Percentiles rank a stretch among this genome's conserved stretches.
These are phyloP conservation scores for Hycleus cichorii DNA, from an alignment of 1,140 invertebrate genomes.

Conservation along the genomic window DNA sequence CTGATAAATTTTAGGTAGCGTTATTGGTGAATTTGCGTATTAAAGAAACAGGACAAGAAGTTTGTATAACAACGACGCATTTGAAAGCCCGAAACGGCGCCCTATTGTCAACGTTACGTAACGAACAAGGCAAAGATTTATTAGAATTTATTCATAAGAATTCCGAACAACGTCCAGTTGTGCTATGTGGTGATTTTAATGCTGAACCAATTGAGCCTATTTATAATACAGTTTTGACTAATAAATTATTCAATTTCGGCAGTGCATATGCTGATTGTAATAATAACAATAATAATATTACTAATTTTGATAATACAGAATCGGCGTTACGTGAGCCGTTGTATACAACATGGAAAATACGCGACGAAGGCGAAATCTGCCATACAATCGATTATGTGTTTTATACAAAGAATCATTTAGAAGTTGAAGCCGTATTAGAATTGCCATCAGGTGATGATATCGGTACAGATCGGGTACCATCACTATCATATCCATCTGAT, in stretches of 20 bases:
- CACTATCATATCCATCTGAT: conserved; percentile 66
- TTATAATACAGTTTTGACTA: conserved; percentile 51
- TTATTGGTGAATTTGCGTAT: conserved; percentile 52
- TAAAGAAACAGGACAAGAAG: conserved; percentile 47
- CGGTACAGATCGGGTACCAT: conserved; percentile 60
- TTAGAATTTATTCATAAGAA: conserved; percentile 53
- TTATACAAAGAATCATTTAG: conserved; percentile 51
- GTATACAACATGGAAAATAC: conserved; percentile 75
- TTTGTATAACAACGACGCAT: conserved; percentile 69
- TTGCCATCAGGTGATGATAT: conserved; percentile 62
- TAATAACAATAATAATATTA: conserved; percentile 17
- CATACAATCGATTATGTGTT: conserved; percentile 78
- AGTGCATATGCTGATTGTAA: conserved; percentile 46
- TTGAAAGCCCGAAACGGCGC: conserved; percentile 68
- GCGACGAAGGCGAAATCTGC: conserved; percentile 62
- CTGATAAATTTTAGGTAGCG: conserved; percentile 48
- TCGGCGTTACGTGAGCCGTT: conserved; percentile 52
- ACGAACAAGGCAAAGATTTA: conserved; percentile 69
- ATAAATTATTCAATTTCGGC: conserved; percentile 41
- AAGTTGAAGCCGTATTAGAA: conserved; percentile 53
- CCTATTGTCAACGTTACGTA: conserved; percentile 58
- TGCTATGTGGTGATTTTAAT: conserved; percentile 75
- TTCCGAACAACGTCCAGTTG: conserved; percentile 48
- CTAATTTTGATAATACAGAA: conserved; percentile 18
- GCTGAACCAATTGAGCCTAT: conserved; percentile 68